phyloP scores from a whole-genome alignment of 2,888 invertebrate species.

The Cyaniris semiargus region DNA sequence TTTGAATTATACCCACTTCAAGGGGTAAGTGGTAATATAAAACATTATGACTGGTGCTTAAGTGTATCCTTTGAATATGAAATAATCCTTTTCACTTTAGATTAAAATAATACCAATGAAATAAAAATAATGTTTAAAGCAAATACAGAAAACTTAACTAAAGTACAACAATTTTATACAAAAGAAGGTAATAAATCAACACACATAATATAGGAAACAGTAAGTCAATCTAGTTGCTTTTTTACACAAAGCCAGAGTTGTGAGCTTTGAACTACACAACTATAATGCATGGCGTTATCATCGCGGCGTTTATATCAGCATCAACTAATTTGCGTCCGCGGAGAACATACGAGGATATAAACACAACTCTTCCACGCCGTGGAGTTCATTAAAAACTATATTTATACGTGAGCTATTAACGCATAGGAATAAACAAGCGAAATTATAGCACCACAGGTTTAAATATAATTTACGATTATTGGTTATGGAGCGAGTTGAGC shows the following conservation, averaged over 20 bases:
- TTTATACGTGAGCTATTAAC: constrained; percentile 18
- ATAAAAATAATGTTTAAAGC: neutral
- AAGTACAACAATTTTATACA: neutral
- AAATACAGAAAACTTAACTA: too few species aligned
- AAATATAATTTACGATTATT: constrained; percentile 76
- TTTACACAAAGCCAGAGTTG: neutral
- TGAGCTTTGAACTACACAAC: neutral
- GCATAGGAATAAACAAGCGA: constrained; percentile 3
- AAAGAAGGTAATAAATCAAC: neutral
- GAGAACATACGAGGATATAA: constrained; percentile 15
- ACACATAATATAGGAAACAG: neutral
- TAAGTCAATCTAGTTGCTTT: neutral
- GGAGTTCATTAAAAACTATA: constrained; percentile 16
- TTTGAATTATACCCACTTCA: constrained; percentile 6
- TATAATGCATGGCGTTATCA: constrained; percentile 8
- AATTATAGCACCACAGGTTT: constrained; percentile 27
- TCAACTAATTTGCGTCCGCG: constrained; percentile 3
- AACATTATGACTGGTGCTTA: neutral
- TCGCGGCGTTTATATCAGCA: neutral
- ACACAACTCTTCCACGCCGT: neutral
- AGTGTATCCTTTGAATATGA: neutral
- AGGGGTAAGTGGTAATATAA: neutral
- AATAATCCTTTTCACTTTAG: neutral
- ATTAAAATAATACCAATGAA: neutral
- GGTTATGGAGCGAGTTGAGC: constrained; percentile 78